Conservation (phyloP, 2,797 vertebrate species). For the Parauchenoglanis ngamensis region DNA sequence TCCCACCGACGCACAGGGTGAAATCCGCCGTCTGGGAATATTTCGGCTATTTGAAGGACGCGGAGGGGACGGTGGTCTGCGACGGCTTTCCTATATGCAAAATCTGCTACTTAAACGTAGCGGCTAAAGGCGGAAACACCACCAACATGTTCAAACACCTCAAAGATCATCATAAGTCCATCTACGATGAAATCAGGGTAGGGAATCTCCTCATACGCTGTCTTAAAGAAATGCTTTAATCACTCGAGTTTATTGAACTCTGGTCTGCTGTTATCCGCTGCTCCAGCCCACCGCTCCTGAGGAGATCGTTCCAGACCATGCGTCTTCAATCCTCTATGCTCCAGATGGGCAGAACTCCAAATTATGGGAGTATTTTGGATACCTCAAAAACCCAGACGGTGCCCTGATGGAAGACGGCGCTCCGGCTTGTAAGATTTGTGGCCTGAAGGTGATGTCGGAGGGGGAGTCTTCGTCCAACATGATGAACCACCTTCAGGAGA, state of each 20-base stretch:
- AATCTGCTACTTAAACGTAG: constrained; percentile 49
- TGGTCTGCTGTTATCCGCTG: background rate
- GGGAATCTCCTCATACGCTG: background rate
- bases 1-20: constrained; percentile 46
- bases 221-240: no score
- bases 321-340: background rate
- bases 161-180: constrained; percentile 45
- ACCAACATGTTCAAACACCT: constrained; percentile 54
- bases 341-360: constrained; percentile 1
- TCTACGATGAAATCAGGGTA: constrained; percentile 42
- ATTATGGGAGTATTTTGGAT: constrained; percentile 35
- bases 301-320: background rate
- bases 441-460: background rate
- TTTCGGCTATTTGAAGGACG: constrained; percentile 53
- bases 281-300: background rate
- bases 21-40: constrained; percentile 52
- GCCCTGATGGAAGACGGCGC: background rate
- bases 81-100: constrained; percentile 54
- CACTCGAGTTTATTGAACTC: background rate
- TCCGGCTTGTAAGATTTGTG: constrained; percentile 37
- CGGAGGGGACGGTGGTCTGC: constrained; percentile 43
- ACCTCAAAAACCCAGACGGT: background rate
- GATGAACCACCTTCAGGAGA: constrained; percentile 35
- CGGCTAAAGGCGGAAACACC: constrained; percentile 50
- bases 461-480: constrained; percentile 11